Percentiles rank a stretch among this genome's conserved stretches.
phyloP scores from a whole-genome alignment of 2,797 vertebrate genomes.

The Hirundo rustica region DNA sequence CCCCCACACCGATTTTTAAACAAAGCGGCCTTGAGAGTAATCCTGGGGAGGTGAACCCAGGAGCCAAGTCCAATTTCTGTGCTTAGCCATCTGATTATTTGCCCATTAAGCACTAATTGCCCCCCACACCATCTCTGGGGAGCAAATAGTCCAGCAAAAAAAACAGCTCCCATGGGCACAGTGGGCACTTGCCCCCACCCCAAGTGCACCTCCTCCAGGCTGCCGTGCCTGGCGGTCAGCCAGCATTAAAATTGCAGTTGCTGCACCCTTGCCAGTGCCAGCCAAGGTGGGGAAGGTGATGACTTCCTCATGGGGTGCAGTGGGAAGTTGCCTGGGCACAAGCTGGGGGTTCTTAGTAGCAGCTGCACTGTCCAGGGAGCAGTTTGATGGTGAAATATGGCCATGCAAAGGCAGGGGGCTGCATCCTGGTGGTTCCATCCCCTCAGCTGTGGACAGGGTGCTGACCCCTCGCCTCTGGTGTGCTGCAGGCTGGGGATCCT shows the following conservation, averaged over 20 bases:
- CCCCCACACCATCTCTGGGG: fast-evolving
- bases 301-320: neutral
- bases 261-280: neutral
- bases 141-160: neutral
- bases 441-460: fast-evolving
- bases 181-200: neutral
- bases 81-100: neutral
- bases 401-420: neutral
- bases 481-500: neutral
- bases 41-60: neutral
- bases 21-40: neutral
- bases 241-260: neutral
- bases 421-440: fast-evolving
- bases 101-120: neutral
- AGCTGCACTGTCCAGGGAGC: neutral
- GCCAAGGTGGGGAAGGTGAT: fast-evolving
- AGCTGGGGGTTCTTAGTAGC: neutral
- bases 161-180: fast-evolving
- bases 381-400: neutral
- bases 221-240: fast-evolving
- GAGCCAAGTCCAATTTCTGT: fast-evolving
- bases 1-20: neutral
- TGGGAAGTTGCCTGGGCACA: neutral
- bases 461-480: fast-evolving
- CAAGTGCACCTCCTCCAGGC: fast-evolving